Evolutionary conservation across 2,888 invertebrate species (phyloP).

Genomic region (Drepana falcataria): DNA sequence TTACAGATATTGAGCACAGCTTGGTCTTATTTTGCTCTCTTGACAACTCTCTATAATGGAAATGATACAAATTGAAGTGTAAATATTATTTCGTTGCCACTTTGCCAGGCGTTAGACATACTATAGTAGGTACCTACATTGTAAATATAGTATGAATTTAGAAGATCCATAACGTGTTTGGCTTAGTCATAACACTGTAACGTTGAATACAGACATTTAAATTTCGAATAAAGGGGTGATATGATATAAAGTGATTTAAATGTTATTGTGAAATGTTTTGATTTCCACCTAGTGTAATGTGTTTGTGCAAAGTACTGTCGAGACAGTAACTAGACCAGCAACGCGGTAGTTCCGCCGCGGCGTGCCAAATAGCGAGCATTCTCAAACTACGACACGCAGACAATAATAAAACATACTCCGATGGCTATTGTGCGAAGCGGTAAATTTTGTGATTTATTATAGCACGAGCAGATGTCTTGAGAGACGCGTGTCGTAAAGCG

Average conservation of each 20-base stretch:
- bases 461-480: conserved; percentile 23
- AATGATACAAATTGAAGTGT: conserved; percentile 2
- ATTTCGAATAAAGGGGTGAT: neutral
- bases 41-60: conserved; percentile 31
- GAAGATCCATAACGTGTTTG: too few species aligned
- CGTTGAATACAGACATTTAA: too few species aligned
- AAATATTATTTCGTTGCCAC: neutral
- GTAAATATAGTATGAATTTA: too few species aligned
- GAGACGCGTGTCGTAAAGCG: conserved; percentile 28
- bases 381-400: conserved; percentile 19
- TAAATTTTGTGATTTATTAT: conserved; percentile 40
- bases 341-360: conserved; percentile 17
- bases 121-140: too few species aligned
- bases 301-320: conserved; percentile 2
- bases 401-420: conserved; percentile 32
- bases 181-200: too few species aligned
- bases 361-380: conserved; percentile 22
- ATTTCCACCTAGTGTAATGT: neutral
- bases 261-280: neutral
- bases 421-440: conserved; percentile 25
- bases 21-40: conserved; percentile 53
- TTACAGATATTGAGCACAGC: conserved; percentile 53
- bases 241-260: neutral
- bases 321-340: conserved; percentile 15
- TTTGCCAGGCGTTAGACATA: too few species aligned